Base-by-base conservation (phyloP, 2,888 invertebrate genomes). In the Drosophila pegasa region DNA sequence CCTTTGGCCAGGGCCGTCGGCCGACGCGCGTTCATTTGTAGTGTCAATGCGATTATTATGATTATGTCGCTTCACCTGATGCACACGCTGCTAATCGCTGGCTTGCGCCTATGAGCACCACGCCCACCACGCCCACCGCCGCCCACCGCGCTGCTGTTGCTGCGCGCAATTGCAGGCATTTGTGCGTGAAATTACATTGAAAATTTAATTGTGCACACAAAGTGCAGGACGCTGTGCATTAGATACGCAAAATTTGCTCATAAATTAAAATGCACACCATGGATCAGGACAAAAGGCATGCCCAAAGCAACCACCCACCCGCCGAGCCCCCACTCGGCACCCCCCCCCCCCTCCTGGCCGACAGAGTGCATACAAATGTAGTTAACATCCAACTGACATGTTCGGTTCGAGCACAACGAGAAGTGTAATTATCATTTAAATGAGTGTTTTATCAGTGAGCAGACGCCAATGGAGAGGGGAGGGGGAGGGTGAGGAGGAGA, bases 151-250 rank as follows among this genome's bases (percentile, higher is more conserved):
- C 37, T n/a, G 20, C 25, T 12, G 29, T 25, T 25, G 60, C 56
- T 27, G 60, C 59, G 41, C 70, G 75, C 82, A 75, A 71, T 85
- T 82, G 73, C 63, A 80, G 84, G 78, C 80, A 83, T 80, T 83
- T 83, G 83, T 55, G 86, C 83, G 78, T 83, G 84, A 83, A 83
- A 83, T 83, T 83, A 86, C 83, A 86, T 83, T 86, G 81, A 72
- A 86, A 83, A 86, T 83, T 86, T 83, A 86, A 83, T 83, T 76
- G 83, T 71, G 86, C 83, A 80, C 82, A 80, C 68, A 74, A 71
- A 72, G 69, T 67, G 63, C 68, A 67, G 63, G 52, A 50, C 67
- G 65, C 60, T 64, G 75, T 82, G 80, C 83, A 83, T 77, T 81
- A 81, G 71, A 76, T 74, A 76, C 77, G 79, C 74, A 72, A 82